These are phyloP conservation scores for Heloderma charlesbogerti DNA, from an alignment of 2,113 vertebrate species.

Conservation along the genomic window DNA sequence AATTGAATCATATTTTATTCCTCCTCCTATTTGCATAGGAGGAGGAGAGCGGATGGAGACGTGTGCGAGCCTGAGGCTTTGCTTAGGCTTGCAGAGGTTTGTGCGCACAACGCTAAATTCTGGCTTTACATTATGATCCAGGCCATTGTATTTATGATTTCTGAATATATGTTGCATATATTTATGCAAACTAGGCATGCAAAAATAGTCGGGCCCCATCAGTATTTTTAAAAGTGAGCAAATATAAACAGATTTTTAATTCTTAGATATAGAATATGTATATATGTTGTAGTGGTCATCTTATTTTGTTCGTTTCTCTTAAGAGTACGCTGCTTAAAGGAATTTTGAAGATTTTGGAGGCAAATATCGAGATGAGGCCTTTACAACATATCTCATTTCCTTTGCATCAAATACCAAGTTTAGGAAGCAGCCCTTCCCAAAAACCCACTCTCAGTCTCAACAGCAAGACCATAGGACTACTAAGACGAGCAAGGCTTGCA, in stretches of 20 bases:
- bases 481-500: conserved; percentile 79
- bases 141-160: neutral
- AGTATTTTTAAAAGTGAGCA: neutral
- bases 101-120: neutral
- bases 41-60: no score
- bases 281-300: neutral
- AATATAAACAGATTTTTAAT: neutral
- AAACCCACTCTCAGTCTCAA: conserved; percentile 73
- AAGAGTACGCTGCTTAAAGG: conserved; percentile 92
- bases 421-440: conserved; percentile 71
- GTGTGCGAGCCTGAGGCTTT: neutral
- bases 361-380: conserved; percentile 84
- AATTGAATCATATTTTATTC: neutral
- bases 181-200: neutral
- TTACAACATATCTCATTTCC: conserved; percentile 92
- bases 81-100: neutral
- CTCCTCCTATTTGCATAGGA: neutral
- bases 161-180: neutral
- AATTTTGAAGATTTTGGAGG: conserved; percentile 88
- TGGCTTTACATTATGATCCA: neutral
- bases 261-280: neutral
- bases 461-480: conserved; percentile 69
- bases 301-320: conserved; percentile 39
- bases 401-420: conserved; percentile 71
- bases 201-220: neutral